Conservation (phyloP, 2,888 invertebrate species). For the Calameuta idolon region DNA sequence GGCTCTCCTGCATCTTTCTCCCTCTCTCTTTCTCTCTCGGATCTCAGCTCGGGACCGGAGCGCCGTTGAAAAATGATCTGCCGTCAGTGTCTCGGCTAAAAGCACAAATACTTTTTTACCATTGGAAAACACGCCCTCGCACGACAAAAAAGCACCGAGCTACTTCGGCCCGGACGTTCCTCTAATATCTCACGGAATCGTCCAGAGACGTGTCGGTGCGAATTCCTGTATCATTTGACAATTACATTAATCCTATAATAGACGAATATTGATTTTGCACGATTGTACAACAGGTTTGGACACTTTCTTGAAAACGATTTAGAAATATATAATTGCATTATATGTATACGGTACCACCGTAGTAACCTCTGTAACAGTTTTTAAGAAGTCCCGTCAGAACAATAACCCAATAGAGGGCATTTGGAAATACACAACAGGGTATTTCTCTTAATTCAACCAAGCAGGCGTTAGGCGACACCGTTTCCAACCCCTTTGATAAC, state of each 20-base stretch:
- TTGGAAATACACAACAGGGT: background rate
- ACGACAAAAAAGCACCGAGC: constrained; percentile 8
- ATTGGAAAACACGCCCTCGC: constrained; percentile 47
- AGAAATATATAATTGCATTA: background rate
- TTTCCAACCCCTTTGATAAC: background rate
- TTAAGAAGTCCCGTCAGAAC: background rate
- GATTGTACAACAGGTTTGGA: background rate
- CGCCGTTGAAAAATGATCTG: constrained; percentile 64
- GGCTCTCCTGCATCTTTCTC: constrained; percentile 29
- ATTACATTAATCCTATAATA: background rate
- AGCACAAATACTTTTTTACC: constrained; percentile 49
- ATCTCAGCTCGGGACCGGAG: constrained; percentile 26
- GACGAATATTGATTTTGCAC: background rate
- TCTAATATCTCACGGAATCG: constrained; percentile 12
- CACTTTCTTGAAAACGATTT: background rate
- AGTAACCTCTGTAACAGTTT: no score
- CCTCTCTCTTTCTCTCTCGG: constrained; percentile 20
- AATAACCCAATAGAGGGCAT: background rate
- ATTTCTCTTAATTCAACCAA: constrained; percentile 8
- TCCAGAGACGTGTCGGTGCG: constrained; percentile 8
- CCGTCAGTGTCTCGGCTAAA: constrained; percentile 54
- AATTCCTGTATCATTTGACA: constrained; percentile 13
- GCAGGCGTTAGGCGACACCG: background rate
- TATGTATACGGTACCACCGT: no score
- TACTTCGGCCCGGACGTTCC: constrained; percentile 7